Evolutionary conservation across 2,797 vertebrate genomes (phyloP), one percentile per base, ranked within the genome.

Genomic region (Hoplostethus mediterraneus): DNA sequence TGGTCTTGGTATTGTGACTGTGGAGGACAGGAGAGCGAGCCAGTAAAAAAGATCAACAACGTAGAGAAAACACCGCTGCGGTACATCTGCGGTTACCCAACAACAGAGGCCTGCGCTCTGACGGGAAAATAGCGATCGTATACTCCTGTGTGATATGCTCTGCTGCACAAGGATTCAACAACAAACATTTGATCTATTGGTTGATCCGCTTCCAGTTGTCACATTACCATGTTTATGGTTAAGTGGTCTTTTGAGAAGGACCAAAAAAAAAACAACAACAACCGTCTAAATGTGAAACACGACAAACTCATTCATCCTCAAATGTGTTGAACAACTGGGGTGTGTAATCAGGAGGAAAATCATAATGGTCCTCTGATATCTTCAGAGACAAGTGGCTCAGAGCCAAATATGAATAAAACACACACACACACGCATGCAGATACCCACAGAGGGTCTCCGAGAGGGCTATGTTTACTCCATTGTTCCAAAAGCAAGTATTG

Each of bases 1-100:
- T 99, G 6, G 97, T 98, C 95, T 99, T 99, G 71, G 96, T 97
- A 84, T 99, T 99, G 80, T 99, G 98, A 87, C 98, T 99, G 89
- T 2, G 61, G 79, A 92, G 81, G 49, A 93, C 81, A 94, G 16
- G 16, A 71, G 0, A 78, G 21, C 21, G 1, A 21, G 21, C 21
- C 21, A 21, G 33, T 45, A 63, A 62, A 61, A 61, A 80, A 75
- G 33, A 72, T 83, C 21, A 49, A 63, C 59, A 71, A 61, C 12
- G 60, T 49, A 57, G 63, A 54, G 28, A 69, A 65, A 73, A 3
- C 4, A 16, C 57, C 17, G 45, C 49, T 13, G 53, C 67, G 51
- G 54, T 51, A 65, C 44, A 49, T 58, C 31, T 0, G 63, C 21
- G 52, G 14, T 56, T 56, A n/a, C 30, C 64, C 57, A 63, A 77